These are phyloP conservation scores for Drosophila silvestris DNA, from an alignment of 2,888 invertebrate genomes.

Conservation along the genomic window DNA sequence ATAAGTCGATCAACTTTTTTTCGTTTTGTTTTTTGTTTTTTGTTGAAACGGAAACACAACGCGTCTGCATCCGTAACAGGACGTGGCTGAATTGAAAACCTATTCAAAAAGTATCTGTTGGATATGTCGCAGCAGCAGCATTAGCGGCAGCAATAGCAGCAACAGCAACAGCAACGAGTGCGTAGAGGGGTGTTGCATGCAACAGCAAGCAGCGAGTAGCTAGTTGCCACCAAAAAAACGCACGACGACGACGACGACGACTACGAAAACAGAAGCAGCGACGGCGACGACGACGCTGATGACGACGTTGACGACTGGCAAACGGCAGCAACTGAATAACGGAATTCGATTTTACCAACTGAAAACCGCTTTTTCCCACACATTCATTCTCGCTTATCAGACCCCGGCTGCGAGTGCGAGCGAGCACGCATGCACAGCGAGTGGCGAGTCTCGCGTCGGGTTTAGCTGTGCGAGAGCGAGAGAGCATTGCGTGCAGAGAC, in stretches of 20 bases:
- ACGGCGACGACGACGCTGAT: slow-evolving; percentile 47
- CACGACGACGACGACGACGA: slow-evolving; percentile 44
- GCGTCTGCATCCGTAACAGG: slow-evolving; percentile 82
- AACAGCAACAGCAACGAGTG: slow-evolving; percentile 38
- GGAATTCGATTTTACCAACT: slow-evolving; percentile 73
- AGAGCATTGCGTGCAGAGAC: neutral
- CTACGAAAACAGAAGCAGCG: slow-evolving; percentile 25
- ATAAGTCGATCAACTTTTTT: neutral
- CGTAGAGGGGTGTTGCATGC: slow-evolving; percentile 10
- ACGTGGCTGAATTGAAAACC: slow-evolving; percentile 82
- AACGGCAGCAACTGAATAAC: slow-evolving; percentile 68
- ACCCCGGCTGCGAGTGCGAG: slow-evolving; percentile 21
- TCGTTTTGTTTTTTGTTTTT: neutral
- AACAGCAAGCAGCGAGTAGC: slow-evolving; percentile 45
- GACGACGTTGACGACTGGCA: slow-evolving; percentile 46
- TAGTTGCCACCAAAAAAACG: slow-evolving; percentile 3
- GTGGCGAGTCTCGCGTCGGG: neutral
- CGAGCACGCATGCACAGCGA: slow-evolving; percentile 1
- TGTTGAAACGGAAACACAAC: slow-evolving; percentile 80
- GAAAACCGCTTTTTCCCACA: slow-evolving; percentile 12
- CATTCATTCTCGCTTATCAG: slow-evolving; percentile 47
- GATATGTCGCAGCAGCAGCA: slow-evolving; percentile 49
- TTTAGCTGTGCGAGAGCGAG: neutral
- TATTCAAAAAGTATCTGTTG: slow-evolving; percentile 80
- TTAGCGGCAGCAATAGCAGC: slow-evolving; percentile 14